These are phyloP conservation scores for Apus apus DNA, from an alignment of 2,113 vertebrate species.

Conservation along the genomic window DNA sequence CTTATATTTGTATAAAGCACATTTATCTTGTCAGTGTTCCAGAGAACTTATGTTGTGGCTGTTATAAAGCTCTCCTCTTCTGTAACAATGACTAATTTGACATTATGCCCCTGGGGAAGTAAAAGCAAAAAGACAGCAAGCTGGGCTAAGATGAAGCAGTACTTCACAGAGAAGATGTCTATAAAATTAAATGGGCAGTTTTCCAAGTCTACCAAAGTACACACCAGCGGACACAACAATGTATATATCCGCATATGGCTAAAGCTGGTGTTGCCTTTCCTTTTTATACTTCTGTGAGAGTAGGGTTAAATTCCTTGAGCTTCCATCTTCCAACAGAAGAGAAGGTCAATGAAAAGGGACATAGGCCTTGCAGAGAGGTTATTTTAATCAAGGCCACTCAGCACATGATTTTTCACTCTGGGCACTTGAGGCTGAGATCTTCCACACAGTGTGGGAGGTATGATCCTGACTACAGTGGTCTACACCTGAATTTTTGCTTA, in stretches of 20 bases:
- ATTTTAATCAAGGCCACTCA: not conserved
- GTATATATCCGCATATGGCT: not conserved
- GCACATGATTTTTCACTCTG: not conserved
- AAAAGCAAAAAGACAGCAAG: constrained; percentile 11
- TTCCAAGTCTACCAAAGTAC: not conserved
- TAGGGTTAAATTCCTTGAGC: not conserved
- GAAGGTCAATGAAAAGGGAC: not conserved
- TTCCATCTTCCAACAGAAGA: not conserved
- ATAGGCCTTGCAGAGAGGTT: not conserved
- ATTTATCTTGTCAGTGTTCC: constrained; percentile 11
- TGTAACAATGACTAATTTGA: constrained; percentile 56
- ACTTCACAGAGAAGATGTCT: not conserved
- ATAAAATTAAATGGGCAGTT: not conserved
- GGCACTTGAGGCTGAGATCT: not conserved
- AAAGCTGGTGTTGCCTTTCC: not conserved
- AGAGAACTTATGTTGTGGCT: not conserved
- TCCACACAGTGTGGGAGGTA: rapidly evolving
- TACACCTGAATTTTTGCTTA: not conserved
- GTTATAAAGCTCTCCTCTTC: constrained; percentile 2
- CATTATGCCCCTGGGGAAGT: not conserved
- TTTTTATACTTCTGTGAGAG: not conserved
- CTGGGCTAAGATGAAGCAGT: not conserved
- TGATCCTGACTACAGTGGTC: not conserved
- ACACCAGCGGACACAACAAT: not conserved
- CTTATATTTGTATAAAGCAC: not conserved